Base-by-base conservation (phyloP, 23 tunicate genomes). In the Trididemnum miniatum region DNA sequence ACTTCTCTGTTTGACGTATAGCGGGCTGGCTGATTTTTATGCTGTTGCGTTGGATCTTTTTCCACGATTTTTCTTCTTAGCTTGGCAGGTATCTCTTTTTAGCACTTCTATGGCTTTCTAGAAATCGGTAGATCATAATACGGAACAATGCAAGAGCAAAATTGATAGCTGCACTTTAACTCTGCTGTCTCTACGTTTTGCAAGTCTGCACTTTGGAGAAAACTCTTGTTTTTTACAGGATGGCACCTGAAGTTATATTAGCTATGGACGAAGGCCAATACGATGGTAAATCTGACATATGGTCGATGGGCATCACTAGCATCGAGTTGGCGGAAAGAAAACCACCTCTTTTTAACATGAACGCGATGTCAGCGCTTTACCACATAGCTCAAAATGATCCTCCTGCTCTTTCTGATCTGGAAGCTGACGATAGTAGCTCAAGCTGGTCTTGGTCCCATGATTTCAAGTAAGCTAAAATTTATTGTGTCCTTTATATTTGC, bases 241-340 rank as follows among this genome's bases (percentile, higher is more conserved):
- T 93, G 98, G 92, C 98, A 7, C 98, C 98, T 29, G 98, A 93
- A 63, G 98, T 93, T 18, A 93, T 93, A 3, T 85, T 93, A 50
- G 98, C 98, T 35, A 93, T 93, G 98, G 98, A 93, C 75, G 98
- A 93, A 51, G 98, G 98, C 37, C 98, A 93, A 72, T 93, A 93
- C 69, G 92, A 88, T 76, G 98, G 98, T 37, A 93, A 93, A 60
- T 88, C 98, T 31, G 98, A 93, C 36, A 93, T 93, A 35, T 93
- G 98, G 98, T 93, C 98, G 27, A 93, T 93, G 98, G 98, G 98
- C 0, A 88, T 93, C 2, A 88, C 92, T 34, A 83, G 89, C 39
- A 65, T 93, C 15, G 98, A 93, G 75, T 71, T 93, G 66, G 98
- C 98, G 24, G 98, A 93, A 59, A 74, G 98, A 26, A 93, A 93